Evolutionary conservation across 2,113 vertebrate genomes (phyloP), one percentile per base, ranked within the genome.

Genomic region (Leptodactylus fuscus): DNA sequence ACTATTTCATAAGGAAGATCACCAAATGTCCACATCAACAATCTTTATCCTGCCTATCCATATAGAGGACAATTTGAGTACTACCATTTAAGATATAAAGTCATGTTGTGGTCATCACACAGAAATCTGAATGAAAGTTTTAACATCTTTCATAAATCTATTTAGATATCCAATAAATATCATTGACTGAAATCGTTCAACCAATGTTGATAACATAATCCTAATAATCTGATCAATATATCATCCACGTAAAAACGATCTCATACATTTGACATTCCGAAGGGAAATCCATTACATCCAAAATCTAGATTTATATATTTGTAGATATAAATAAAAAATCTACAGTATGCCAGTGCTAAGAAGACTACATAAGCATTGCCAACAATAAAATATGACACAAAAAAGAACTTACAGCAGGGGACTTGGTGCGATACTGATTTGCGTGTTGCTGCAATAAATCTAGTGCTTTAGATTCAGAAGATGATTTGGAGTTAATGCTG

Each of bases 361-460:
- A 38, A 38, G 20, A 73, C 11, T 4, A 29, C 38, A 74, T 16
- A 29, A 48, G 48, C 1, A 24, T 73, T n/a, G n/a, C 34, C 74
- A 76, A 76, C 27, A 51, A 20, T 16, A 51, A 4, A 41, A n/a
- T 20, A 27, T 49, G n/a, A 49, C n/a, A 20, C 18, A 20, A 62
- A 55, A 89, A 90, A 2, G 86, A 53, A 74, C 97, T 95, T 95
- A 99, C 97, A 89, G 94, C 95, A 16, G 97, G 97, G 32, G 97
- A 97, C 92, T 98, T 98, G 90, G 96, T 97, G 81, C 96, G 97
- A 89, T 96, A 99, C 60, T 97, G 96, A 90, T 85, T 97, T 89
- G 94, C 96, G 86, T 97, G 97, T 88, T 97, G 97, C 88, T 97
- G 97, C 87, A 98, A 95, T 90, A 98, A 91, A 91, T 99, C 97